Base-by-base conservation (phyloP, 2,797 vertebrate species). In the Echiichthys vipera region DNA sequence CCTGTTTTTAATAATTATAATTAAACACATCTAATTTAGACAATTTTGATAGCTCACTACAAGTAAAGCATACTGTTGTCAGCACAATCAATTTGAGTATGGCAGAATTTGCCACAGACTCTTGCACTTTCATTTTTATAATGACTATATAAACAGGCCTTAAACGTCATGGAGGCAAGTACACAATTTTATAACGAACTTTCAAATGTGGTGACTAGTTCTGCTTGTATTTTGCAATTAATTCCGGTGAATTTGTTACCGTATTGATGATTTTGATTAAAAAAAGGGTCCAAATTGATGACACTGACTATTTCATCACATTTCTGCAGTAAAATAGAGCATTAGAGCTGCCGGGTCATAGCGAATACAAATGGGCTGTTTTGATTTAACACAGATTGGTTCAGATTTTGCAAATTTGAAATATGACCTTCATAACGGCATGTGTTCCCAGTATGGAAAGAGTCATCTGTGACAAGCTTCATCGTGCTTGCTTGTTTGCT, bases 401-500 rank as follows among this genome's bases (percentile, higher is more conserved):
- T 36, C 14, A 13, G 34, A 36, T 13, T 14, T 1, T 36, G 12
- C 12, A n/a, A n/a, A n/a, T n/a, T n/a, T n/a, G 12, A 36, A 36
- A 11, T 14, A 40, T 15, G 17, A 46, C 0, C 0, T 20, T 49
- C 24, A 32, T 34, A 32, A 62, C 6, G 12, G 46, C 20, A 27
- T 20, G 39, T 37, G 18, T 30, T 59, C 40, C 39, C 55, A 43
- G 29, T 11, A 53, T 20, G 34, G 30, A 57, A 72, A 53, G 25
- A 27, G 40, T 69, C 13, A 59, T 47, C 24, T 0, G 20, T 63
- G 49, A 39, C 1, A 4, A 45, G 65, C 39, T 53, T 57, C 74
- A 47, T 12, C 13, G 13, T 20, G 55, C 13, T 39, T 65, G 64
- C 39, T 24, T 18, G 22, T 67, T 66, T 62, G 57, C 14, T 9